phyloP scores from a whole-genome alignment of 2,797 vertebrate species.

The Lepilemur septentrionalis region DNA sequence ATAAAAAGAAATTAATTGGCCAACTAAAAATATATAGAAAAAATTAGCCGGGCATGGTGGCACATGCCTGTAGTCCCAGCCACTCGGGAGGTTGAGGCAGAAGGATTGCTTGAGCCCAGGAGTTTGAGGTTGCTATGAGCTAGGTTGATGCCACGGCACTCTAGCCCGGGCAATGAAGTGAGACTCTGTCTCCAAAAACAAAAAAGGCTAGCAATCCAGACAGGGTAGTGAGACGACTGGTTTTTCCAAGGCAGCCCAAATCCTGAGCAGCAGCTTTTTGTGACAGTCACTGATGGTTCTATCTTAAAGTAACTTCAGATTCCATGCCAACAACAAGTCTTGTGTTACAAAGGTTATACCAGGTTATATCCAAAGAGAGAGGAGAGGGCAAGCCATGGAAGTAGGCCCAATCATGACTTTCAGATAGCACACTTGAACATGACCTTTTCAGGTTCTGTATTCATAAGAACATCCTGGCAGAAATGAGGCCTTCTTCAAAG shows the following conservation, averaged over 20 bases:
- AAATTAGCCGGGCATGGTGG: no score
- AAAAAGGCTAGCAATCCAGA: background rate
- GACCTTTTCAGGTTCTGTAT: background rate
- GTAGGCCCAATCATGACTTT: background rate
- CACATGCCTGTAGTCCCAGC: no score
- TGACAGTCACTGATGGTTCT: background rate
- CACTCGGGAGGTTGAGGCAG: no score
- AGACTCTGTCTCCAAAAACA: no score
- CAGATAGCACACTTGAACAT: background rate
- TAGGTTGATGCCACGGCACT: no score
- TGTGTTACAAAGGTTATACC: slow-evolving; percentile 46
- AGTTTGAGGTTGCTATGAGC: no score
- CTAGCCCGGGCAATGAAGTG: no score
- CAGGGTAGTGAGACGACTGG: background rate
- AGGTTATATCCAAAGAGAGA: slow-evolving; percentile 43
- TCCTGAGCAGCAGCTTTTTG: background rate
- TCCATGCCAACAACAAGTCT: background rate
- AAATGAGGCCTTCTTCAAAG: slow-evolving; percentile 30
- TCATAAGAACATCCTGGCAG: slow-evolving; percentile 20
- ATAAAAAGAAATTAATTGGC: no score
- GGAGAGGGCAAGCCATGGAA: slow-evolving; percentile 16
- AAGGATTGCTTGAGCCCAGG: no score
- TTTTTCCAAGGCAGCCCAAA: background rate
- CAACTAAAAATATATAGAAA: no score
- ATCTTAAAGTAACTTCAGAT: slow-evolving; percentile 7